phyloP scores from a whole-genome alignment of 2,113 vertebrate genomes.

The Syrmaticus mikado region DNA sequence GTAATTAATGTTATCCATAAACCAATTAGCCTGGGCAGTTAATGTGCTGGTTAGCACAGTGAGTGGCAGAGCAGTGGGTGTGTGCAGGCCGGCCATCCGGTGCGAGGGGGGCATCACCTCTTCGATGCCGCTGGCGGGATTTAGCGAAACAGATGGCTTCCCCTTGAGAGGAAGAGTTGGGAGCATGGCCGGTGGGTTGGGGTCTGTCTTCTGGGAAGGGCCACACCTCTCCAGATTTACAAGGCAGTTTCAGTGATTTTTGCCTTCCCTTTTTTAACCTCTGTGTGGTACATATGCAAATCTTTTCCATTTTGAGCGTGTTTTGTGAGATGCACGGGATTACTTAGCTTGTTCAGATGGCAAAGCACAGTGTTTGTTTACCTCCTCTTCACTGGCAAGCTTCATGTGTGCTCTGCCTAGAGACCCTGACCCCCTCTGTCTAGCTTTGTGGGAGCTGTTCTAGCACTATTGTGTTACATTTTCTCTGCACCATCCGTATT shows the following conservation, averaged over 20 bases:
- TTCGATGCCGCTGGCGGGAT: rapidly evolving
- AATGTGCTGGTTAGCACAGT: constrained; percentile 77
- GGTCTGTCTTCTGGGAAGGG: neutral
- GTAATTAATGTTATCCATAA: constrained; percentile 99
- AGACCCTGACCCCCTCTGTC: neutral
- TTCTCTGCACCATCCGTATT: rapidly evolving
- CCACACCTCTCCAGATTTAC: neutral
- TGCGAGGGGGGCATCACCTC: neutral
- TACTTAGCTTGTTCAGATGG: neutral
- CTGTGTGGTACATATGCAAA: rapidly evolving
- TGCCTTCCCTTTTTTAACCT: neutral
- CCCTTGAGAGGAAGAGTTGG: neutral
- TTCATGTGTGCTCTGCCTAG: neutral
- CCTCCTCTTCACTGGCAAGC: neutral
- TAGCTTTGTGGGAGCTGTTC: neutral
- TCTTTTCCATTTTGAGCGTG: neutral
- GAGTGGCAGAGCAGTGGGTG: constrained; percentile 69
- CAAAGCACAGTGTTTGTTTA: neutral
- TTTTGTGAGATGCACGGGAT: neutral
- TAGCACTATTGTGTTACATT: rapidly evolving
- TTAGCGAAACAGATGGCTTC: neutral
- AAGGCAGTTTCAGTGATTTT: neutral
- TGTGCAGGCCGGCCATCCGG: neutral
- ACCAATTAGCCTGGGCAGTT: constrained; percentile 91
- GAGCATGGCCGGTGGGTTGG: neutral